Percentiles rank a stretch among this genome's conserved stretches.
These are phyloP conservation scores for Onychorhynchus coronatus DNA, from an alignment of 2,113 vertebrate species.

Conservation along the genomic window DNA sequence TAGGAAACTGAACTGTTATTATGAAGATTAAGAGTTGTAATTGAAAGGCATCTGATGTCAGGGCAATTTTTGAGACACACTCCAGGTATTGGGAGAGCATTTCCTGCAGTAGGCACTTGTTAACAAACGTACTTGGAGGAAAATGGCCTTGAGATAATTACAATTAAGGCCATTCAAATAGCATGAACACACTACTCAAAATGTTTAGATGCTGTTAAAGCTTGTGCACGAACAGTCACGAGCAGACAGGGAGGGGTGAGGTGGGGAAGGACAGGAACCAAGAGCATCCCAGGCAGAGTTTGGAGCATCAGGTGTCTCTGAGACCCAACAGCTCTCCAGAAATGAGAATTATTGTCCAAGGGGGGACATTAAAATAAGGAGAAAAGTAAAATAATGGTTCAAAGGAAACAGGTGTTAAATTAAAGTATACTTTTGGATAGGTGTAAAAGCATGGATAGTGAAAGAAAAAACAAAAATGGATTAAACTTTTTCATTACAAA, in stretches of 20 bases:
- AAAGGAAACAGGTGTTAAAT: not conserved
- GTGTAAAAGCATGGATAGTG: not conserved
- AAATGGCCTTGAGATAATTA: not conserved
- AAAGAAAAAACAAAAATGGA: not conserved
- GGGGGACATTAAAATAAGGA: not conserved
- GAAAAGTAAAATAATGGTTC: not conserved
- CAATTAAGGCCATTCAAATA: not conserved
- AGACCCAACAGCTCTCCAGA: not conserved
- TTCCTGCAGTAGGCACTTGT: not conserved
- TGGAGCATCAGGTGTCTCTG: not conserved
- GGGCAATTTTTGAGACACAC: constrained; percentile 21
- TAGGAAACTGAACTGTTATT: constrained; percentile 22
- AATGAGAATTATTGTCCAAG: not conserved
- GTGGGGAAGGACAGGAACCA: not conserved
- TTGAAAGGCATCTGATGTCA: not conserved
- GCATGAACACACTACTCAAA: not conserved
- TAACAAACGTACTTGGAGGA: not conserved
- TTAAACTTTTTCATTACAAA: not conserved
- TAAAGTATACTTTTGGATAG: not conserved
- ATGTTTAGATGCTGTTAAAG: not conserved
- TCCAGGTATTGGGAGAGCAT: not conserved
- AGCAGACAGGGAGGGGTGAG: not conserved
- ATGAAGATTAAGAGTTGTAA: constrained; percentile 28
- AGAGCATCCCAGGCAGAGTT: not conserved
- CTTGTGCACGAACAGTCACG: not conserved